Conservation (phyloP, 2,888 invertebrate species). For the Ophion costatus region DNA sequence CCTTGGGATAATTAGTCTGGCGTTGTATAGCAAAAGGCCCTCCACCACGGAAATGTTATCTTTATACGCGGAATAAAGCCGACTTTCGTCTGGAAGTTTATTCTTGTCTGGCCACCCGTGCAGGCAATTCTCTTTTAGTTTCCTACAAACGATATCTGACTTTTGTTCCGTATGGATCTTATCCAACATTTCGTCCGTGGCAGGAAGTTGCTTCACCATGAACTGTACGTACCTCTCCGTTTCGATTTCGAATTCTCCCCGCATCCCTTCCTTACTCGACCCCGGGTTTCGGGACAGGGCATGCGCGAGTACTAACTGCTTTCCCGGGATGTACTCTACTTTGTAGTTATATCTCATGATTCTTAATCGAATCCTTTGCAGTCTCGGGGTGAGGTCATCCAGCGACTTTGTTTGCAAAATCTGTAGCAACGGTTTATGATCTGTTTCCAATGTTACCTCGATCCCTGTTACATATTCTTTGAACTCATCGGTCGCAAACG, state of each 20-base stretch:
- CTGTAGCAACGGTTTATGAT: slow-evolving; percentile 77
- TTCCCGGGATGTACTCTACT: slow-evolving; percentile 68
- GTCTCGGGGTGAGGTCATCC: slow-evolving; percentile 72
- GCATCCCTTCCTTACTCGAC: not conserved
- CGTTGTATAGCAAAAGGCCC: slow-evolving; percentile 57
- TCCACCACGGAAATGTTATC: slow-evolving; percentile 55
- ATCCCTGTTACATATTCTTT: slow-evolving; percentile 72
- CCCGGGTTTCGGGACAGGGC: slow-evolving; percentile 57
- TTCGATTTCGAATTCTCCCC: slow-evolving; percentile 20
- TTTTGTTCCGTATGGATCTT: slow-evolving; percentile 48
- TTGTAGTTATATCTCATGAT: slow-evolving; percentile 67
- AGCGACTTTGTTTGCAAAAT: slow-evolving; percentile 75
- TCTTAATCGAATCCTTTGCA: slow-evolving; percentile 63
- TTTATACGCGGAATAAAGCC: slow-evolving; percentile 42
- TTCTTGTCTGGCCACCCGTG: slow-evolving; percentile 50
- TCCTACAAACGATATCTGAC: slow-evolving; percentile 49
- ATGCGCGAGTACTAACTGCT: slow-evolving; percentile 66
- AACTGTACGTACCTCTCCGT: slow-evolving; percentile 21
- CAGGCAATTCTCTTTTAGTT: too few relatives aligned
- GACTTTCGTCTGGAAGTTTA: slow-evolving; percentile 15
- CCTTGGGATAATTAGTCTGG: slow-evolving; percentile 62
- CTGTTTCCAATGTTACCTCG: slow-evolving; percentile 74
- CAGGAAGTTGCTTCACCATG: slow-evolving; percentile 24
- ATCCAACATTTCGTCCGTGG: slow-evolving; percentile 28
- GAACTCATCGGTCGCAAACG: slow-evolving; percentile 75